phyloP scores from a whole-genome alignment of 2,113 vertebrate species.

The Chitala chitala region DNA sequence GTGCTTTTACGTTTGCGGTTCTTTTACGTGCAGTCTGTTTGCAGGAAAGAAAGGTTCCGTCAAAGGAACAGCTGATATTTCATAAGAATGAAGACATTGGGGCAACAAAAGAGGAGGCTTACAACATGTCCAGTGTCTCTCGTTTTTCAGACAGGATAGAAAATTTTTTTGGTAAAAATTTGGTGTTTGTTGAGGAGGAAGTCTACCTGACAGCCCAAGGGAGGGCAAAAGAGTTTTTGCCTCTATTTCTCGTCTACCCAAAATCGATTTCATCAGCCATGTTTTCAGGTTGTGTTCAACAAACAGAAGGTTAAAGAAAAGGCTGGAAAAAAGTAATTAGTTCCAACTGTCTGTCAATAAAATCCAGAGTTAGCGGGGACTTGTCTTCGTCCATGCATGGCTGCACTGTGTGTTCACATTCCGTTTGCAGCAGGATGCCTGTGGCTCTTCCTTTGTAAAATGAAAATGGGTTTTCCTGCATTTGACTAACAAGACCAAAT shows the following conservation, averaged over 20 bases:
- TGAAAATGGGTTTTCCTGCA: neutral
- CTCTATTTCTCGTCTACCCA: neutral
- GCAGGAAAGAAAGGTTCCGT: neutral
- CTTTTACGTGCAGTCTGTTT: neutral
- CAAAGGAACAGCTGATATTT: neutral
- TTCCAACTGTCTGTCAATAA: neutral
- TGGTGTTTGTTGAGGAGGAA: neutral
- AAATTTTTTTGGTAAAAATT: neutral
- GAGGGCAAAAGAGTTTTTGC: neutral
- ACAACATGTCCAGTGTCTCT: neutral
- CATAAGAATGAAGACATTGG: neutral
- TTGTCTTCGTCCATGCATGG: neutral
- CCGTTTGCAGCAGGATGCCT: neutral
- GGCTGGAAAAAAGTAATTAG: too few species aligned
- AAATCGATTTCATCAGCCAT: neutral
- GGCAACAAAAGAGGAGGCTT: neutral
- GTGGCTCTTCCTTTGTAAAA: neutral
- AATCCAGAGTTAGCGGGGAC: neutral
- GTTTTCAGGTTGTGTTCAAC: neutral
- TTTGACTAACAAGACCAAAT: neutral
- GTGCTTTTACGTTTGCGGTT: neutral
- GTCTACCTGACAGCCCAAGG: neutral
- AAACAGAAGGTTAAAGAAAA: constrained; percentile 8
- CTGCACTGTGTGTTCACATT: constrained; percentile 7
- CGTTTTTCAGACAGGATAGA: neutral